Evolutionary conservation across 2,888 invertebrate genomes (phyloP).

Genomic region (Blastobasis adustella): DNA sequence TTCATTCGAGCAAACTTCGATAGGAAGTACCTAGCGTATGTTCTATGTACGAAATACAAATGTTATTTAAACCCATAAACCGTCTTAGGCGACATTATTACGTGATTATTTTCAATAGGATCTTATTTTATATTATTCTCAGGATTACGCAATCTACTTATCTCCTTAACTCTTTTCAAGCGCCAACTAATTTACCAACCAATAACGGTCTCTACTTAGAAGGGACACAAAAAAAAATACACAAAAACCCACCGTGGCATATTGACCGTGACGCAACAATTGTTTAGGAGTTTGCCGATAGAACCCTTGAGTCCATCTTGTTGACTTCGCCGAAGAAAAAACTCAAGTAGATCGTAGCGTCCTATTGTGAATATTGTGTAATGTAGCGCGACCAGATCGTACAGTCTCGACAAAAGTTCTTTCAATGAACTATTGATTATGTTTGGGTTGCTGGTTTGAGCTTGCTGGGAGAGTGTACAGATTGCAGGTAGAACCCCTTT

Average conservation of each 20-base stretch:
- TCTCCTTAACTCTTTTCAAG: slow-evolving; percentile 36
- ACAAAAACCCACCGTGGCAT: slow-evolving; percentile 55
- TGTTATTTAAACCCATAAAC: too few species aligned
- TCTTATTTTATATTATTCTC: too few species aligned
- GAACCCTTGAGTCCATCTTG: slow-evolving; percentile 64
- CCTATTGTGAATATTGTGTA: slow-evolving; percentile 71
- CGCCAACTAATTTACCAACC: slow-evolving; percentile 40
- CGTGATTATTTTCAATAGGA: too few species aligned
- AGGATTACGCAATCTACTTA: slow-evolving; percentile 28
- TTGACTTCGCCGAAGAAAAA: slow-evolving; percentile 67
- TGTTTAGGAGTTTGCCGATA: slow-evolving; percentile 67
- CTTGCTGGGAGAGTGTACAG: slow-evolving; percentile 31
- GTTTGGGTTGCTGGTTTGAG: slow-evolving; percentile 18
- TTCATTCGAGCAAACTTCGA: too few species aligned
- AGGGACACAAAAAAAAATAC: slow-evolving; percentile 34
- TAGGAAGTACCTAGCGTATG: too few species aligned
- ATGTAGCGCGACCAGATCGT: slow-evolving; percentile 61
- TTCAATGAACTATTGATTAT: not conserved
- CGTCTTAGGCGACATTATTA: too few species aligned
- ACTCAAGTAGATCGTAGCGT: slow-evolving; percentile 60
- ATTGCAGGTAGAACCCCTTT: slow-evolving; percentile 68
- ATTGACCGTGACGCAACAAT: slow-evolving; percentile 73
- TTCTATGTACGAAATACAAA: too few species aligned
- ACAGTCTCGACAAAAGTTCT: slow-evolving; percentile 42
- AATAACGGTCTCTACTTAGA: slow-evolving; percentile 37